Evolutionary conservation across 53 echinoderm and acorn worm genomes (phyloP), one percentile per base, ranked within the genome.

Genomic region (Henricia sp.): DNA sequence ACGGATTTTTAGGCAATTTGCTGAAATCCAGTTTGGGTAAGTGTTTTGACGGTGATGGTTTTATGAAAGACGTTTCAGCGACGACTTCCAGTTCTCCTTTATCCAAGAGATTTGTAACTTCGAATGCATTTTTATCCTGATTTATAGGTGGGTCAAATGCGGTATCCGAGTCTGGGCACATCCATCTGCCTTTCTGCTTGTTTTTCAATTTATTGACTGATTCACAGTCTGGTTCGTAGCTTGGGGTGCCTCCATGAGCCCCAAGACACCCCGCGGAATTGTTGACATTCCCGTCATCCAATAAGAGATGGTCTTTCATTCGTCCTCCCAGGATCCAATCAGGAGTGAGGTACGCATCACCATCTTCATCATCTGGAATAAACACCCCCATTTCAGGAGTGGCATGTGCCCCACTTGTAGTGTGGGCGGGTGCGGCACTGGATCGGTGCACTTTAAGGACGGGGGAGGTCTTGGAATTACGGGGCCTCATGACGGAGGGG

Each of bases 361-460:
- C 80, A 16, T 80, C 80, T 0, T 60, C 62, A 2, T 63, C 50
- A 2, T n/a, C 62, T 33, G 63, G 0, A 38, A 44, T 44, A 33
- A 23, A 63, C 33, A 34, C 48, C 80, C 80, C 63, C 41, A 39
- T 36, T 57, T 32, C 25, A 34, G n/a, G 38, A 76, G 37, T 76
- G 76, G 76, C 19, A 76, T 39, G 39, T 23, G 56, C 76, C 76
- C 38, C 27, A 27, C 57, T 25, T 42, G n/a, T n/a, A n/a, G 67
- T 32, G 69, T 36, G 35, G 16, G 17, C 37, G 43, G 71, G 52
- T 43, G 55, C 39, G 56, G 52, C 38, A 28, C 50, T 37, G 68
- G 86, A 38, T 29, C 70, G 26, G 2, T 89, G 86, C 29, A 92
- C 93, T 83, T 68, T 86, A 13, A 92, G 83, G 51, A 87, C 76